A percentile compares a stretch with the other conserved stretches of the same genome.
phyloP scores from a whole-genome alignment of 2,888 invertebrate genomes.

The Morpho helenor region DNA sequence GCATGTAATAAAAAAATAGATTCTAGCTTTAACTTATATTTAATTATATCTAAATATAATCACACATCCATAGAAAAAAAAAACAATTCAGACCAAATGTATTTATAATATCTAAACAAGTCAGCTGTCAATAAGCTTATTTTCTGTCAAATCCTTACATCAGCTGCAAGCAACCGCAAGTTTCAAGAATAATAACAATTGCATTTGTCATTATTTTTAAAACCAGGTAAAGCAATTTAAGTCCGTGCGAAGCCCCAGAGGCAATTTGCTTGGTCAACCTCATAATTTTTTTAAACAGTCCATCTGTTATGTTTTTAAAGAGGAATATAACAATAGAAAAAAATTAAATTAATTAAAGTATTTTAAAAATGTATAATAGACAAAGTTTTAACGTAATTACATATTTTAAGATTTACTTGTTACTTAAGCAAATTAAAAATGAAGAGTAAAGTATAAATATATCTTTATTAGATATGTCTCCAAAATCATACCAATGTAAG shows the following conservation, averaged over 20 bases:
- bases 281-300: conserved; percentile 4
- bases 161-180: conserved; percentile 10
- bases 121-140: conserved; percentile 11
- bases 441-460: no score
- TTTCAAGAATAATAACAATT: conserved; percentile 1
- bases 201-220: conserved; percentile 10
- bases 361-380: no score
- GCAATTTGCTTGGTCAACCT: conserved; percentile 5
- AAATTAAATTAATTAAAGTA: neutral
- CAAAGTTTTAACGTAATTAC: no score
- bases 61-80: no score
- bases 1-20: no score
- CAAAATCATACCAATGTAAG: no score
- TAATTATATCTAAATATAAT: no score
- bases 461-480: no score
- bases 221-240: conserved; percentile 13
- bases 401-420: no score
- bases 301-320: conserved; percentile 2
- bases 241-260: conserved; percentile 2
- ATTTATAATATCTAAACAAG: neutral
- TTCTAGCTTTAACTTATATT: no score
- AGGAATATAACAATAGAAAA: conserved; percentile 1
- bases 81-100: no score
- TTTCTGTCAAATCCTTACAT: conserved; percentile 8
- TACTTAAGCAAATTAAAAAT: no score